Base-by-base conservation (phyloP, 2,888 invertebrate species). In the Drosophila engyochracea region DNA sequence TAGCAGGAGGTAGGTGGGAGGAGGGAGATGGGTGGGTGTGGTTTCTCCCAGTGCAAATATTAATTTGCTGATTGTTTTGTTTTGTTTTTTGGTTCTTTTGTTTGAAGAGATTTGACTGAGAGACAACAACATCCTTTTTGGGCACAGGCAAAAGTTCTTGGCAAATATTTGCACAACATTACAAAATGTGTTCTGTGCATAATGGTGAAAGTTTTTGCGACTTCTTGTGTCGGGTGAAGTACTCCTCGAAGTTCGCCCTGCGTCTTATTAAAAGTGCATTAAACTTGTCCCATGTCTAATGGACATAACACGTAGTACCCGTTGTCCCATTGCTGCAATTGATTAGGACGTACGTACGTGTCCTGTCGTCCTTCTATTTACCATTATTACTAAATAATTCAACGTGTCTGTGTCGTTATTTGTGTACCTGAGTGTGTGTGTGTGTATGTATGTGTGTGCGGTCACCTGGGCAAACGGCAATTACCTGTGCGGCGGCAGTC, bases 261-360 rank as follows among this genome's bases (percentile, higher is more conserved):
- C 51, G 74, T 70, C 85, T 84, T 90, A 92, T 91, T 90, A 91
- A 91, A 91, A 90, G 92, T 88, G 89, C 91, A 92, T 91, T 92
- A 91, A 91, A 91, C 91, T 81, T 81, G 70, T 77, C 63, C 58
- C 55, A 55, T 47, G 33, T 54, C 52, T 55, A 47, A 62, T 35
- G 60, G 60, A 60, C 51, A 72, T 70, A 60, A 61, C 81, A 77
- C 81, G 78, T 81, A 44, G 30, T 59, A 2, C 16, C 47, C 25
- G 35, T 66, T 59, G 67, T 84, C 83, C 79, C 83, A 79, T 79
- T 76, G 83, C 85, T 76, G 82, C 84, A 89, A 88, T 91, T 86
- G 90, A 87, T 87, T 90, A 83, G 77, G 69, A 67, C 35, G 58
- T 79, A 68, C 25, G 65, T 80, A 87, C 89, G 82, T 91, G 81